Evolutionary conservation across 1,140 invertebrate species (phyloP).

Genomic region (Hyposmocoma kahamanoa): DNA sequence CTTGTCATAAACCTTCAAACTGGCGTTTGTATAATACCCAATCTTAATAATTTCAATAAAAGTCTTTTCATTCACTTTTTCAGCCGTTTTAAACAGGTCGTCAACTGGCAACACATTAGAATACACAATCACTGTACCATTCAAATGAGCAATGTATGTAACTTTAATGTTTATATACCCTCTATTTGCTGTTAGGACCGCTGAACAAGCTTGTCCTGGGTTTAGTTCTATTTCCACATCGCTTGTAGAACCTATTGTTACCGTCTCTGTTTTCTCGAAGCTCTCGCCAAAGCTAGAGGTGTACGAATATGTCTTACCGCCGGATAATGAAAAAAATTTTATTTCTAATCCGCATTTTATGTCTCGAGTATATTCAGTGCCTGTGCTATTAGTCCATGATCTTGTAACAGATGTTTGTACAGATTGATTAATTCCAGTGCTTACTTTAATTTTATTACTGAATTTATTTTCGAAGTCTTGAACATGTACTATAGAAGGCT

Average conservation of each 20-base stretch:
- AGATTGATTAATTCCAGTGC: conserved; percentile 46
- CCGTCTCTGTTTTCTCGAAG: conserved; percentile 41
- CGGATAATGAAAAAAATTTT: conserved; percentile 28
- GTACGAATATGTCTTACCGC: conserved; percentile 28
- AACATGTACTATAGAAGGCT: conserved; percentile 29
- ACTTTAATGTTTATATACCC: conserved; percentile 43
- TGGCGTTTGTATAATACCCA: conserved; percentile 38
- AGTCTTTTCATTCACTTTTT: conserved; percentile 29
- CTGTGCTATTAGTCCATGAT: conserved; percentile 34
- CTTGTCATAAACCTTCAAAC: conserved; percentile 45
- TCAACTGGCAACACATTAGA: conserved; percentile 46
- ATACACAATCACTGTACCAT: conserved; percentile 44
- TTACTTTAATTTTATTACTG: conserved; percentile 43
- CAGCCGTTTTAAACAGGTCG: conserved; percentile 32
- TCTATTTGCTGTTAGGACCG: conserved; percentile 39
- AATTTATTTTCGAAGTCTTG: conserved; percentile 51
- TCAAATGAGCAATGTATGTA: conserved; percentile 27
- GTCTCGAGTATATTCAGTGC: conserved; percentile 30
- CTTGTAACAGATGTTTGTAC: conserved; percentile 47
- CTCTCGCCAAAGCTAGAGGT: conserved; percentile 33
- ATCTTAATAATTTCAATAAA: conserved; percentile 33
- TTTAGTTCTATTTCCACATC: conserved; percentile 42
- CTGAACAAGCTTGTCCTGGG: conserved; percentile 40
- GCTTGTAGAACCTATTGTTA: conserved; percentile 40
- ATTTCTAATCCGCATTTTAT: conserved; percentile 42